Evolutionary conservation across 2,888 invertebrate species (phyloP).

Genomic region (Schizaphis graminum): DNA sequence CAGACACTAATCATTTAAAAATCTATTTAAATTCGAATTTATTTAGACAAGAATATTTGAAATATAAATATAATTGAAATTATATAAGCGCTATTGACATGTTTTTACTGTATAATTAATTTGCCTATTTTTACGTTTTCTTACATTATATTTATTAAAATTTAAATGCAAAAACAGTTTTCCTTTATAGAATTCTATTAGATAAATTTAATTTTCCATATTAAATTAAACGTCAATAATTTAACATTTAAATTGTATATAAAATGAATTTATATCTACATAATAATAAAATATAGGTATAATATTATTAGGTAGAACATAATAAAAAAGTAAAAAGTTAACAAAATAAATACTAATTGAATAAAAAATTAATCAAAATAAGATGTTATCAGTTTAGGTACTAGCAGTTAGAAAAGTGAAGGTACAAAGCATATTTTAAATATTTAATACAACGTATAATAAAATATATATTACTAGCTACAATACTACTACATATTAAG

Average conservation of each 20-base stretch:
- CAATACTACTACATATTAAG: not conserved
- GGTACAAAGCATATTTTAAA: not conserved
- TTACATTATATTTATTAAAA: no score
- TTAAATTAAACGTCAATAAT: not conserved
- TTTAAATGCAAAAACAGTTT: no score
- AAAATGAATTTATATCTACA: not conserved
- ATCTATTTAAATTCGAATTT: no score
- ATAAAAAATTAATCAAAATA: not conserved
- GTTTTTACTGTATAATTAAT: no score
- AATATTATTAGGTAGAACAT: not conserved
- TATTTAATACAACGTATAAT: no score
- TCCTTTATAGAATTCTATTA: no score
- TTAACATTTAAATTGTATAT: not conserved
- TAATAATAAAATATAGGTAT: not conserved
- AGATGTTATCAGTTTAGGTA: not conserved
- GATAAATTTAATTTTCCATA: no score
- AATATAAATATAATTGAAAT: not conserved
- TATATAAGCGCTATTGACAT: not conserved
- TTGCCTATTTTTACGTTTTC: no score
- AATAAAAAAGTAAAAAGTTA: not conserved
- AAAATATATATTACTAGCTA: no score
- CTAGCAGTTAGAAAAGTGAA: not conserved
- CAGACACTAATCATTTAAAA: no score
- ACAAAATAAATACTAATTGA: not conserved
- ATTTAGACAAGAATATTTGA: not conserved